Percentiles rank a stretch among this genome's conserved stretches.
Conservation (phyloP, 2,888 invertebrate species). For the Lapara coniferarum region DNA sequence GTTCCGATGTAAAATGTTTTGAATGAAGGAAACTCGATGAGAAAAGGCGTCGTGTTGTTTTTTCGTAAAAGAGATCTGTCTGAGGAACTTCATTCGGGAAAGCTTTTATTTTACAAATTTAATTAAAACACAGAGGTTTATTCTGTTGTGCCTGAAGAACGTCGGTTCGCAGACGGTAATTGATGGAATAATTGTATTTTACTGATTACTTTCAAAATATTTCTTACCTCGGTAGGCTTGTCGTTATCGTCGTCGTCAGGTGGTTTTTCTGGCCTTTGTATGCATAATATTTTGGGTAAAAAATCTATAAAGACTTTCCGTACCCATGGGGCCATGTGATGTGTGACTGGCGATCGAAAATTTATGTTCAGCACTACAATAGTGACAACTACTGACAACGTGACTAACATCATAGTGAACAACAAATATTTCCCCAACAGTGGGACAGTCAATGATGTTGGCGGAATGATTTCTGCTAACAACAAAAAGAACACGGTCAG, state of each 20-base stretch:
- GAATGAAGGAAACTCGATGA: conserved; percentile 66
- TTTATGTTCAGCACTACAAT: conserved; percentile 97
- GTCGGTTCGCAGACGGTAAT: conserved; percentile 48
- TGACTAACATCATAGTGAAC: conserved; percentile 97
- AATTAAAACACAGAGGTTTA: conserved; percentile 64
- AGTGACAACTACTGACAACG: conserved; percentile 95
- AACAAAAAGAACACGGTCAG: conserved; percentile 97
- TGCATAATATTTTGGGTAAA: conserved; percentile 93
- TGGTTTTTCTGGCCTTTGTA: conserved; percentile 93
- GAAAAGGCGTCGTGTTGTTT: conserved; percentile 65
- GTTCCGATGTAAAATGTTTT: conserved; percentile 68
- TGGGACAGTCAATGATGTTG: conserved; percentile 96
- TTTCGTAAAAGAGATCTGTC: conserved; percentile 60
- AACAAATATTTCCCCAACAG: conserved; percentile 95
- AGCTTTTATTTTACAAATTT: conserved; percentile 70
- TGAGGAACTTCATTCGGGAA: conserved; percentile 64
- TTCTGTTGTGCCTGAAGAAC: conserved; percentile 46
- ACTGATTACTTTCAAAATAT: conserved; percentile 47
- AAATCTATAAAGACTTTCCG: conserved; percentile 92
- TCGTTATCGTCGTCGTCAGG: conserved; percentile 84
- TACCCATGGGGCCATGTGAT: conserved; percentile 96
- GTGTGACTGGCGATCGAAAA: conserved; percentile 95
- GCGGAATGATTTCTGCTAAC: conserved; percentile 96
- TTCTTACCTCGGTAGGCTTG: conserved; percentile 79
- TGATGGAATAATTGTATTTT: conserved; percentile 53